Evolutionary conservation across 2,113 vertebrate genomes (phyloP), one percentile per base, ranked within the genome.

Genomic region (Aix galericulata): DNA sequence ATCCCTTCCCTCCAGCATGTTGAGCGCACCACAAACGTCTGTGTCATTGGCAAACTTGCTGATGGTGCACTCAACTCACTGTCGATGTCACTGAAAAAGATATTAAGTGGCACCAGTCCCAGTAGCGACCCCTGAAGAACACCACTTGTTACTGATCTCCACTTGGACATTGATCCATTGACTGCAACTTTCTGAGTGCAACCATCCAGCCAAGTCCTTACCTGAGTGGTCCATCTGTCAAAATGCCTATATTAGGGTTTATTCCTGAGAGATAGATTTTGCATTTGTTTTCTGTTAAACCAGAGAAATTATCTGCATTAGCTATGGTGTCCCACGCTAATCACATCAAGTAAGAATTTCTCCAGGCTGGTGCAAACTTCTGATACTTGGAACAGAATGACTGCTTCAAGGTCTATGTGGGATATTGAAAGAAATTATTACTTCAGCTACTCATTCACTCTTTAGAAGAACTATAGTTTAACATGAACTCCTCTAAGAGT

Each of bases 341-440:
- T 36, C 22, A 77, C 20, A 67, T 38, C 22, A 50, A 26, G 8
- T 22, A 55, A 63, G 71, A 91, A 46, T 75, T 26, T 42, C 55
- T 90, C 26, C 27, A 78, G 44, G 72, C 25, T 40, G 9, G 3
- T 42, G 32, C 29, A 84, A 23, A 56, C 2, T 0, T 66, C 40
- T 66, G 55, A 90, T 21, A 60, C 2, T 60, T 10, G 52, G 31
- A 85, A 78, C 11, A 78, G 23, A 14, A 21, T 67, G 58, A 22
- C 42, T 17, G 82, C 27, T 79, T 68, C 9, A 16, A 75, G 22
- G 13, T 56, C 52, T 68, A 82, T 26, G 17, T 63, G 38, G 17
- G 15, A 76, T 53, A 48, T 17, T 64, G 84, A 60, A 93, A 82
- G 11, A 89, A 87, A 68, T 81, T 62, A 62, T 40, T 69, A 78